Evolutionary conservation across 2,888 invertebrate species (phyloP).

Genomic region (Pammene aurita): DNA sequence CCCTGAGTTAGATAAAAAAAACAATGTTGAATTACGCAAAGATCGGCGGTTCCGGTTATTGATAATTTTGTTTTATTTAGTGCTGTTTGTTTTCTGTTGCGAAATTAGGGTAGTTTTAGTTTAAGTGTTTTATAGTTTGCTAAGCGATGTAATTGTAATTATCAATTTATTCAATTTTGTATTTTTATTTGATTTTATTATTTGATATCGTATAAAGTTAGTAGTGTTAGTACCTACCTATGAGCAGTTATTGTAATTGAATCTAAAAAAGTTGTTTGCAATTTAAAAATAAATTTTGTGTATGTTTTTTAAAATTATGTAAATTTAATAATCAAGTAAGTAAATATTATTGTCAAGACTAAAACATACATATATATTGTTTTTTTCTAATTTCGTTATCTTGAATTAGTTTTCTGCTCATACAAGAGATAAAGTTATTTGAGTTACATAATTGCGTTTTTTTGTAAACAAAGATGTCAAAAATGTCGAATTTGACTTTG

Average conservation of each 20-base stretch:
- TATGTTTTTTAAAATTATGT: neutral
- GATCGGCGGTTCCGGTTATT: conserved; percentile 48
- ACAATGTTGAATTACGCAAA: conserved; percentile 80
- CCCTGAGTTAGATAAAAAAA: conserved; percentile 81
- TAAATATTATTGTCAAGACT: too few species aligned
- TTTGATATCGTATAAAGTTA: too few species aligned
- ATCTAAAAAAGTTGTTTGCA: neutral
- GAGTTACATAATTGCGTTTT: too few species aligned
- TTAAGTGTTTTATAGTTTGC: neutral
- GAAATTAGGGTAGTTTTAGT: conserved; percentile 10
- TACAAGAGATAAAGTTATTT: too few species aligned
- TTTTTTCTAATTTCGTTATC: neutral
- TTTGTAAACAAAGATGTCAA: neutral
- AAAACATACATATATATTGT: too few species aligned
- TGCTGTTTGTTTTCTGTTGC: conserved; percentile 21
- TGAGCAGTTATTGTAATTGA: too few species aligned
- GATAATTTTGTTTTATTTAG: conserved; percentile 32
- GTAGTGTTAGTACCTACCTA: too few species aligned
- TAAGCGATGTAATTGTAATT: neutral
- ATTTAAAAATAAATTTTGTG: neutral
- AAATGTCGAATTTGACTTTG: neutral
- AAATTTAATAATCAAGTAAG: neutral
- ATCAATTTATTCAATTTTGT: too few species aligned
- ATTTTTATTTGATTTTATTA: too few species aligned
- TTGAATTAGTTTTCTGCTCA: neutral